A percentile compares a stretch with the other conserved stretches of the same genome.
phyloP scores from a whole-genome alignment of 2,888 invertebrate genomes.

The Timema cristinae region DNA sequence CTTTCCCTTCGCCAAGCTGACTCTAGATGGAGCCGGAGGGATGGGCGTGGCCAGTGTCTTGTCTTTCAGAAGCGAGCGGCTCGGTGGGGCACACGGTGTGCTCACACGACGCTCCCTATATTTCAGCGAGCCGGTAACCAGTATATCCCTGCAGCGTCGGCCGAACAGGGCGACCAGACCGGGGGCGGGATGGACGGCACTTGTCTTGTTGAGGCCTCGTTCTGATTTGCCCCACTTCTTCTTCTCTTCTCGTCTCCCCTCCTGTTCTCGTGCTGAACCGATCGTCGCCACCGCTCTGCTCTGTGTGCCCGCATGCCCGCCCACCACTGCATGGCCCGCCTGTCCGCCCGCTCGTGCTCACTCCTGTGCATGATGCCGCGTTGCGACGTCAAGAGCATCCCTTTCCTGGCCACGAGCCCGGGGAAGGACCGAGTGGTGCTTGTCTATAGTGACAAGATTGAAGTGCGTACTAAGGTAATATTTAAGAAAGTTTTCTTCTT shows the following conservation, averaged over 20 bases:
- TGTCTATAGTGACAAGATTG: slow-evolving; percentile 52
- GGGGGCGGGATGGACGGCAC: slow-evolving; percentile 81
- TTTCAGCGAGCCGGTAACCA: slow-evolving; percentile 79
- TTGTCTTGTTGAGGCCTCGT: slow-evolving; percentile 80
- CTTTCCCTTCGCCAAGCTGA: too few species aligned
- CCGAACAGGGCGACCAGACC: slow-evolving; percentile 70
- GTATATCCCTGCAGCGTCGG: slow-evolving; percentile 80
- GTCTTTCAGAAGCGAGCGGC: too few species aligned
- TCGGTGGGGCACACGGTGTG: too few species aligned
- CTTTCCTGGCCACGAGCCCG: slow-evolving; percentile 48
- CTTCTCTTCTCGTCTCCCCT: slow-evolving; percentile 42
- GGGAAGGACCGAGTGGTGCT: slow-evolving; percentile 52
- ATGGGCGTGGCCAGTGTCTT: too few species aligned
- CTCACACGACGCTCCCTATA: slow-evolving; percentile 28
- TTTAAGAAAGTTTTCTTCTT: slow-evolving; percentile 21
- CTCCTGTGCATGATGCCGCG: slow-evolving; percentile 32
- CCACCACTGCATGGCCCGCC: slow-evolving; percentile 31
- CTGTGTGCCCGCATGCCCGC: slow-evolving; percentile 28
- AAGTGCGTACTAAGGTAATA: slow-evolving; percentile 51
- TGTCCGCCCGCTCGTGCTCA: slow-evolving; percentile 32
- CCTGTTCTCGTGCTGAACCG: slow-evolving; percentile 29
- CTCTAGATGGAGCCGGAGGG: too few species aligned
- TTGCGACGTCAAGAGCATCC: slow-evolving; percentile 42
- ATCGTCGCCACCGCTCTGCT: slow-evolving; percentile 31
- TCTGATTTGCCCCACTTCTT: slow-evolving; percentile 51